These are phyloP conservation scores for Parauchenoglanis ngamensis DNA, from an alignment of 2,797 vertebrate genomes.

Conservation along the genomic window DNA sequence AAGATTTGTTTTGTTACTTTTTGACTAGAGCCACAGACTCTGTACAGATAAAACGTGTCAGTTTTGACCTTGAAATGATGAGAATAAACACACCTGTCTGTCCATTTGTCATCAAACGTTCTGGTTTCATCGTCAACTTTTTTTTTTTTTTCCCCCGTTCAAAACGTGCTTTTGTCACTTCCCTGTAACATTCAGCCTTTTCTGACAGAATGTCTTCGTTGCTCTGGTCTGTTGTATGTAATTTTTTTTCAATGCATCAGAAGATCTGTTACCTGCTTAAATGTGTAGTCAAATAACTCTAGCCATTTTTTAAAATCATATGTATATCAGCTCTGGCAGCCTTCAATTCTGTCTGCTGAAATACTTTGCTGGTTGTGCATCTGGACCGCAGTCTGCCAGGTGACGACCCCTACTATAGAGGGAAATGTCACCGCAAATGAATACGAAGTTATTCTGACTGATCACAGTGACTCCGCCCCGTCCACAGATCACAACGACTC, in stretches of 20 bases:
- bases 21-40: background rate
- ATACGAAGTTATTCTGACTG: background rate
- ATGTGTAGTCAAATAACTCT: no score
- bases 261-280: no score
- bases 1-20: no score
- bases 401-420: no score
- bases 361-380: background rate
- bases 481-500: background rate
- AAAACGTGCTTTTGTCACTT: background rate
- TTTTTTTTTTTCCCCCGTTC: background rate
- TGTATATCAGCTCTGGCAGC: background rate
- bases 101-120: background rate
- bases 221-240: no score
- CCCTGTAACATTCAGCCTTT: no score
- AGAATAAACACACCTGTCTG: background rate
- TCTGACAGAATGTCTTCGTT: no score
- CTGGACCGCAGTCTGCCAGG: no score
- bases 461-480: background rate
- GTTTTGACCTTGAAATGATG: background rate
- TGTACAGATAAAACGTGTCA: background rate
- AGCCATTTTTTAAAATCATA: no score
- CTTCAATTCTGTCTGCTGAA: background rate
- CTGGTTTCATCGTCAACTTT: background rate
- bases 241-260: no score
- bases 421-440: background rate